A percentile compares a stretch with the other conserved stretches of the same genome.
These are phyloP conservation scores for Rhabdornis inornatus DNA, from an alignment of 2,113 vertebrate genomes.

Conservation along the genomic window DNA sequence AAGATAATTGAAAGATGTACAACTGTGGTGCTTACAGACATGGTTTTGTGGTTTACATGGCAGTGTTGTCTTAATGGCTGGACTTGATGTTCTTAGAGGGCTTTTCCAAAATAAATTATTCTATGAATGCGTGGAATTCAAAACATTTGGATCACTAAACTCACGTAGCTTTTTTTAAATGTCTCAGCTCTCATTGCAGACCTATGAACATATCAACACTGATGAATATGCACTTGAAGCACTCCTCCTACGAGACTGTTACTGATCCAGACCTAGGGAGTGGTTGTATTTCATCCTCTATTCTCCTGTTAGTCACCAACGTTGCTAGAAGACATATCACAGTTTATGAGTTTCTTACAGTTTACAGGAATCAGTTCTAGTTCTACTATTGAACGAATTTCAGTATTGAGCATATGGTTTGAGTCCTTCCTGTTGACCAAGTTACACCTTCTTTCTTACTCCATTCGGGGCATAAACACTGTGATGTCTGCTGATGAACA, in stretches of 20 bases:
- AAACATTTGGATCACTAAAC: neutral
- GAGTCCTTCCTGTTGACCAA: neutral
- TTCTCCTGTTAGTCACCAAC: neutral
- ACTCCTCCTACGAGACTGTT: neutral
- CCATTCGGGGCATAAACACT: neutral
- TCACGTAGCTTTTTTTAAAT: neutral
- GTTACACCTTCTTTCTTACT: neutral
- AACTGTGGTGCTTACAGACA: neutral
- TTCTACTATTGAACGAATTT: neutral
- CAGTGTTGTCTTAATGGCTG: neutral
- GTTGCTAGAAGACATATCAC: neutral
- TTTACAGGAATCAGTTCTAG: neutral
- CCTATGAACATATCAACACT: neutral
- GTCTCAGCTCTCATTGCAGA: neutral
- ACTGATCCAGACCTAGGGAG: neutral
- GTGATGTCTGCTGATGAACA: neutral
- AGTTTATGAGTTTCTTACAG: neutral
- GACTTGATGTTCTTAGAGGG: neutral
- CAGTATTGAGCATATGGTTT: neutral
- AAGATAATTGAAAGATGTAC: neutral
- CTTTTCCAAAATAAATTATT: neutral
- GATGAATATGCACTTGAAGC: neutral
- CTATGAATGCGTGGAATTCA: neutral
- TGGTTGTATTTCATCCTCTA: accelerated
- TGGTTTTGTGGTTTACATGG: accelerated